These are phyloP conservation scores for Mionectes olivaceus DNA, from an alignment of 2,797 vertebrate genomes.

Conservation along the genomic window DNA sequence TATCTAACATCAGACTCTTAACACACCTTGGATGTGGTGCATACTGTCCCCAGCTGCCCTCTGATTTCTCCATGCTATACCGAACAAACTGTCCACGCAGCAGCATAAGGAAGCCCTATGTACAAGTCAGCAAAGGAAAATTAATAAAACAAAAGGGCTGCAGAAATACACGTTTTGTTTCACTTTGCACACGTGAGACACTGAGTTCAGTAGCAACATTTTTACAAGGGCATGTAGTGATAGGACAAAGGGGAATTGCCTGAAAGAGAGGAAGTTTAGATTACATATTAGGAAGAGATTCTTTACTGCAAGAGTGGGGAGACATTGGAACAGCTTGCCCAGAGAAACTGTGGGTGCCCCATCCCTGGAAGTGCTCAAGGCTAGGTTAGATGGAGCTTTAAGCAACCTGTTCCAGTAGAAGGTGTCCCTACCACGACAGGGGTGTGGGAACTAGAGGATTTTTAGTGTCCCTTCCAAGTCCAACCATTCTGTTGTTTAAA, in stretches of 20 bases:
- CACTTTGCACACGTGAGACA: not conserved
- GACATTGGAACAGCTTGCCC: not conserved
- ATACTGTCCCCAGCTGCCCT: not conserved
- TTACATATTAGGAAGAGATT: not conserved
- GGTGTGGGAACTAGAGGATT: not conserved
- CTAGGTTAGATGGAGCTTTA: not conserved
- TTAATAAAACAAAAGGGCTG: not conserved
- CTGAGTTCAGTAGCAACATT: not conserved
- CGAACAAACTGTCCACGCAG: not conserved
- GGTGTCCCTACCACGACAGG: not conserved
- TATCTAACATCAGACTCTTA: not conserved
- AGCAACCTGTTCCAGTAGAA: not conserved
- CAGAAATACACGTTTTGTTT: not conserved
- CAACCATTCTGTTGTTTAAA: not conserved
- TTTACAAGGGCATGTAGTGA: not conserved
- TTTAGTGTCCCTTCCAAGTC: not conserved
- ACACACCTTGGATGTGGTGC: not conserved
- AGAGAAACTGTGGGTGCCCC: not conserved
- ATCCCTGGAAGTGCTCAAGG: not conserved
- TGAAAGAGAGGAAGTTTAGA: not conserved
- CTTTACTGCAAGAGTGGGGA: not conserved
- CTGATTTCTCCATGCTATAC: not conserved
- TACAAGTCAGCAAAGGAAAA: conserved; percentile 15
- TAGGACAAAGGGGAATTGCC: not conserved
- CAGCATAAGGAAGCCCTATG: not conserved